These are phyloP conservation scores for Troides helena DNA, from an alignment of 2,888 invertebrate species.

Conservation along the genomic window DNA sequence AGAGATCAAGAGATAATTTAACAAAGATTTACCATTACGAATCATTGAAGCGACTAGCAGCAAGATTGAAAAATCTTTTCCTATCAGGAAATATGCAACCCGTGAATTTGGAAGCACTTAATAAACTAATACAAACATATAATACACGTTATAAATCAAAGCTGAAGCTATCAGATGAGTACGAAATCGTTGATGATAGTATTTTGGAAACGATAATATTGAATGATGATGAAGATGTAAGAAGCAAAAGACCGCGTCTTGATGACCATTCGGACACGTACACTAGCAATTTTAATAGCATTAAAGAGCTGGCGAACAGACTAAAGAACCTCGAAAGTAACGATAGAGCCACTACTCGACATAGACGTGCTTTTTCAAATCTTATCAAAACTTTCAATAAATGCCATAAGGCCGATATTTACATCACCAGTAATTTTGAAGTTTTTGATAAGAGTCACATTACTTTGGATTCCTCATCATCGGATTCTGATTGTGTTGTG, in stretches of 20 bases:
- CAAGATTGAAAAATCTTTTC: slow-evolving; percentile 44
- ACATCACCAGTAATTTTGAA: slow-evolving; percentile 51
- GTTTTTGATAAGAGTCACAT: slow-evolving; percentile 54
- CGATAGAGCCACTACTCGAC: slow-evolving; percentile 48
- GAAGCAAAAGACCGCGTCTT: slow-evolving; percentile 45
- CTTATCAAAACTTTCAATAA: slow-evolving; percentile 64
- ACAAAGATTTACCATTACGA: slow-evolving; percentile 46
- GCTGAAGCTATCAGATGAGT: slow-evolving; percentile 46
- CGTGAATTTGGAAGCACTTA: slow-evolving; percentile 44
- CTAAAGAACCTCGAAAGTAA: slow-evolving; percentile 52
- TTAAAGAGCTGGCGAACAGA: slow-evolving; percentile 52
- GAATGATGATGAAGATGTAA: slow-evolving; percentile 55
- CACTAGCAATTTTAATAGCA: slow-evolving; percentile 48
- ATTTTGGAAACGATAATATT: slow-evolving; percentile 63
- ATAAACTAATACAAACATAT: slow-evolving; percentile 52
- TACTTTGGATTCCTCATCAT: slow-evolving; percentile 59
- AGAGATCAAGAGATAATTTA: slow-evolving; percentile 38
- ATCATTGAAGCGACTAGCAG: slow-evolving; percentile 47
- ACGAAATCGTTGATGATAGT: slow-evolving; percentile 48
- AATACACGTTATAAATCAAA: slow-evolving; percentile 55
- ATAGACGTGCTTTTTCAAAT: slow-evolving; percentile 59
- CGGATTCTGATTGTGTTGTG: slow-evolving; percentile 59
- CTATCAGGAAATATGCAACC: slow-evolving; percentile 38
- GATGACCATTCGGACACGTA: slow-evolving; percentile 38
- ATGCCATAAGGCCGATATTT: slow-evolving; percentile 59